Base-by-base conservation (phyloP, 2,888 invertebrate genomes). In the Pseudanteris insignis region DNA sequence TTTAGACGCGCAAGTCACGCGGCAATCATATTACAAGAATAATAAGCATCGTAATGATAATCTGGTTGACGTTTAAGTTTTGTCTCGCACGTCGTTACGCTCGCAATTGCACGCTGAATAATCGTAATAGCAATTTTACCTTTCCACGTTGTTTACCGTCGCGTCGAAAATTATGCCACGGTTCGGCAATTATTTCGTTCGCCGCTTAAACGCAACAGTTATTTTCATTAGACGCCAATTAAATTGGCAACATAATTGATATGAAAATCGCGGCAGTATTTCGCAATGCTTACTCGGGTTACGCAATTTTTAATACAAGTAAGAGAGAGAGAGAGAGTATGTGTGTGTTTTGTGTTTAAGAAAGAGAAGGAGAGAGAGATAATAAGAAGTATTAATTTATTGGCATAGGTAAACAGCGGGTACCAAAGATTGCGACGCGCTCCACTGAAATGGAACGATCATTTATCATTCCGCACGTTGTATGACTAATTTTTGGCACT, bases 1-100 rank as follows among this genome's bases (percentile, higher is more conserved):
- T 55, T 62, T 54, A 46, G 55, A 62, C 51, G 43, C 55, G 50
- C 38, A 51, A 50, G 33, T 40, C 55, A 55, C 30, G 34, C 32
- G 40, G 34, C 40, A 28, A 18, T 40, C 38, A 26, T 46, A 38
- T 54, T 54, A 53, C 44, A 53, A 53, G 33, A 40, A 34, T 53
- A 47, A 47, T 37, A 32, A 28, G 38, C 48, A 41, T 53, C 25
- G 54, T 48, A 60, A 60, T 60, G 30, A 48, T 60, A 36, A 47
- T 38, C 26, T 24, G 37, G 28, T 18, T 29, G 38, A 32, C 29
- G 33, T 40, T 59, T 34, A 32, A 41, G 32, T 37, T 41, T 9
- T n/a, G 26, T 26, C 8, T 11, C 30, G 26, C 26, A 28, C 36
- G 15, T 51, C 32, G 28, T 50, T 54, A 34, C 32, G 18, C 28